Conservation (phyloP, 2,888 invertebrate species). For the Fabriciana adippe region DNA sequence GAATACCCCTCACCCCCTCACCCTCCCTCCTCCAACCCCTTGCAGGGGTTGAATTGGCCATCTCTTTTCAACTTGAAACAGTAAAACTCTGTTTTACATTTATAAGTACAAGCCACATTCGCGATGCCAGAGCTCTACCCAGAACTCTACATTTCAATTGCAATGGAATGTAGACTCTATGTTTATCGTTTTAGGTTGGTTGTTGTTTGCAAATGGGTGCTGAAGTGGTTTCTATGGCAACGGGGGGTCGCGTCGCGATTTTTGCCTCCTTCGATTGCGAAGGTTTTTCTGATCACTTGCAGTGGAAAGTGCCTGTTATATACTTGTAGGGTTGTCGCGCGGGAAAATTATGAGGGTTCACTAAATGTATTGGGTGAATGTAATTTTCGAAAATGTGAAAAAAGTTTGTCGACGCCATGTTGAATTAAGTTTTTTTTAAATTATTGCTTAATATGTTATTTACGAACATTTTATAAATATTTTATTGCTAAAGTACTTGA, state of each 20-base stretch:
- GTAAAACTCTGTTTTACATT: slow-evolving; percentile 79
- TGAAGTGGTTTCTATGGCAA: slow-evolving; percentile 58
- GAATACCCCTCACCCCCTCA: slow-evolving; percentile 53
- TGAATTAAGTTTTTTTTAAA: too few relatives aligned
- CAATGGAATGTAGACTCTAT: slow-evolving; percentile 45
- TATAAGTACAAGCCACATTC: slow-evolving; percentile 76
- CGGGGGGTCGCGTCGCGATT: slow-evolving; percentile 67
- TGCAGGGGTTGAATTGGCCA: slow-evolving; percentile 41
- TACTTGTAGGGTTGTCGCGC: slow-evolving; percentile 41
- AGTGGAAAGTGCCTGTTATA: slow-evolving; percentile 46
- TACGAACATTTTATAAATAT: too few relatives aligned
- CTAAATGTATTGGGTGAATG: slow-evolving; percentile 8
- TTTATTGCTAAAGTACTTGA: too few relatives aligned
- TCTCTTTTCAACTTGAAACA: slow-evolving; percentile 45
- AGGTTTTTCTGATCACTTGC: slow-evolving; percentile 63
- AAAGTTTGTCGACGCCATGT: background rate
- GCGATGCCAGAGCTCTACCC: slow-evolving; percentile 38
- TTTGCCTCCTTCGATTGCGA: slow-evolving; percentile 72
- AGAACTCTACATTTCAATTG: background rate
- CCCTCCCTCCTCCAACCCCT: slow-evolving; percentile 41
- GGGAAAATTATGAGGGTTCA: slow-evolving; percentile 19
- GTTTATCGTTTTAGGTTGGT: slow-evolving; percentile 43
- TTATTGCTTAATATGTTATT: too few relatives aligned
- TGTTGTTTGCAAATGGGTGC: slow-evolving; percentile 39
- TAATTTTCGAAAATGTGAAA: slow-evolving; percentile 10